Conservation (phyloP, 92 coral and sea anemone genomes). For the Epizoanthus illoricatus region DNA sequence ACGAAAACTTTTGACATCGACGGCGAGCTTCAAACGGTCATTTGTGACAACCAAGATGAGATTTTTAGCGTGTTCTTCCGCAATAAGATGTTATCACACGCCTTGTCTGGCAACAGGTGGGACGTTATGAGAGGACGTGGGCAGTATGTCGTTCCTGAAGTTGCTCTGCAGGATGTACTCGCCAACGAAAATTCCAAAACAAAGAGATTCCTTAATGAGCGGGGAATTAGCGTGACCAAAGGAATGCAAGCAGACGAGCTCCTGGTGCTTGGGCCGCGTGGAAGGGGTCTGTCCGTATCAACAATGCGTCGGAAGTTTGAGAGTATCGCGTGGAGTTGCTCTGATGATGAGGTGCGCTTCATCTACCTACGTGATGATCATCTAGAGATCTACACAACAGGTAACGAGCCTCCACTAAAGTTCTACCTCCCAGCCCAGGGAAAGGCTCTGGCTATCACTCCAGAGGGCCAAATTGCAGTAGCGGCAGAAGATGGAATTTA, state of each 20-base stretch:
- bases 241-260: neutral
- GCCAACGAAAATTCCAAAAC: conserved; percentile 5
- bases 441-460: neutral
- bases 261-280: conserved; percentile 3
- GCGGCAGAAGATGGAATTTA: neutral
- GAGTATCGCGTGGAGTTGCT: conserved; percentile 7
- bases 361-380: neutral
- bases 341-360: neutral
- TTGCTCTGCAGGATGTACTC: neutral
- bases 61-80: neutral
- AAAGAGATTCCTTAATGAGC: neutral
- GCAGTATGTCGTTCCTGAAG: neutral
- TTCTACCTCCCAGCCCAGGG: neutral
- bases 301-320: neutral
- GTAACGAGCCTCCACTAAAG: neutral
- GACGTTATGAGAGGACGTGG: too few relatives aligned
- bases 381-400: too few relatives aligned
- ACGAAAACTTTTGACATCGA: neutral
- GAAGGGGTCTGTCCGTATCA: conserved; percentile 14
- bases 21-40: neutral
- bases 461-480: conserved; percentile 23
- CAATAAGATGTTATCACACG: too few relatives aligned
- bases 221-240: neutral
- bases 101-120: too few relatives aligned
- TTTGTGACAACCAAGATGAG: conserved; percentile 6